These are phyloP conservation scores for Bathynomus jamesi DNA, from an alignment of 1,140 invertebrate species.

Conservation along the genomic window DNA sequence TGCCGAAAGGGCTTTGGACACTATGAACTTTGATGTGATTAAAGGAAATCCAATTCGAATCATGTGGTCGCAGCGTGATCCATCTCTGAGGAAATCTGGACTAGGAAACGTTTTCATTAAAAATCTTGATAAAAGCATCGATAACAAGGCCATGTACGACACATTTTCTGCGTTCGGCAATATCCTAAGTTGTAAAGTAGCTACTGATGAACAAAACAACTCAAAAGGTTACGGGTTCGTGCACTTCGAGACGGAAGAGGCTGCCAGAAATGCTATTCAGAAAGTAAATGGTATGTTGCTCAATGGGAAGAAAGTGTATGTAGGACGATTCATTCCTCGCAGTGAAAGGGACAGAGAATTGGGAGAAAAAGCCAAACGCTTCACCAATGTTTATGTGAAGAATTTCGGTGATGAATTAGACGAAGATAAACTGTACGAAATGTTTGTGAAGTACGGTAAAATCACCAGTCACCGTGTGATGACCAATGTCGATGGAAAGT, in stretches of 20 bases:
- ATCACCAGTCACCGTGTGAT: constrained; percentile 82
- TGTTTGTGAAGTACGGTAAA: constrained; percentile 91
- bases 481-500: constrained; percentile 48
- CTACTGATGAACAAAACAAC: constrained; percentile 89
- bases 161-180: constrained; percentile 99
- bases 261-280: constrained; percentile 92
- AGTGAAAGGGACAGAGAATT: constrained; percentile 95
- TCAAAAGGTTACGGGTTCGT: constrained; percentile 99
- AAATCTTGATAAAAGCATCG: constrained; percentile 95
- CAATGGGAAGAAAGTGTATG: constrained; percentile 88
- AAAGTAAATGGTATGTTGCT: constrained; percentile 94
- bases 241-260: constrained; percentile 99
- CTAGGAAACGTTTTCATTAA: constrained; percentile 99
- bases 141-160: constrained; percentile 99
- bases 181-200: constrained; percentile 95
- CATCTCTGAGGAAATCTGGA: constrained; percentile 93
- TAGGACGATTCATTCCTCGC: constrained; percentile 95
- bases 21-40: constrained; percentile 98
- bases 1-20: constrained; percentile 96
- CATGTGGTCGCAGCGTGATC: constrained; percentile 99
- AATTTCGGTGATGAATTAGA: constrained; percentile 94
- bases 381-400: constrained; percentile 99
- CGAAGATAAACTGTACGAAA: constrained; percentile 82
- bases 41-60: constrained; percentile 96
- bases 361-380: constrained; percentile 93